Percentiles rank a stretch among this genome's conserved stretches.
phyloP scores from a whole-genome alignment of 2,797 vertebrate genomes.

The Gymnothorax reevesii region DNA sequence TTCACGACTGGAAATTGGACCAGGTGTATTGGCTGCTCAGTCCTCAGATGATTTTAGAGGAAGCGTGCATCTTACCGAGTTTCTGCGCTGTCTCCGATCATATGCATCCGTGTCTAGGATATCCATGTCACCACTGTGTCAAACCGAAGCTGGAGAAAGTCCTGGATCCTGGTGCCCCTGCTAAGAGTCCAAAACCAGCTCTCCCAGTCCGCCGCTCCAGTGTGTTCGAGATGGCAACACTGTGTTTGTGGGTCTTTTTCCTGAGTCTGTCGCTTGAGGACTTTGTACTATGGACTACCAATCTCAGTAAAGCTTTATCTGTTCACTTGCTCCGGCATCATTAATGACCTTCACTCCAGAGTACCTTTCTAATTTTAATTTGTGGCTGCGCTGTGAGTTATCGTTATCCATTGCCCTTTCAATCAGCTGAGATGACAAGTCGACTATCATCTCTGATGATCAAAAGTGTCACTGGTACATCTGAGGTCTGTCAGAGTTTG shows the following conservation, averaged over 20 bases:
- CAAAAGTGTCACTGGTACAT: neutral
- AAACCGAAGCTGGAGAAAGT: slow-evolving; percentile 21
- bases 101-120: slow-evolving; percentile 75
- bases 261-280: slow-evolving; percentile 36
- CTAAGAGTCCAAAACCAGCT: slow-evolving; percentile 12
- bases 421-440: slow-evolving; percentile 23
- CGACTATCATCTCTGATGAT: slow-evolving; percentile 51
- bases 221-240: neutral
- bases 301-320: slow-evolving; percentile 52
- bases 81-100: slow-evolving; percentile 69
- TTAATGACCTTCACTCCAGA: slow-evolving; percentile 51
- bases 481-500: neutral
- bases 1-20: neutral
- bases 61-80: slow-evolving; percentile 59
- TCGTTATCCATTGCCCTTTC: neutral
- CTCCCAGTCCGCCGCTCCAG: neutral
- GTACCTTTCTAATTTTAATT: slow-evolving; percentile 8
- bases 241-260: neutral
- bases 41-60: neutral
- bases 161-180: slow-evolving; percentile 12
- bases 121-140: slow-evolving; percentile 65
- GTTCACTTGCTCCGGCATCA: slow-evolving; percentile 67
- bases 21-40: neutral
- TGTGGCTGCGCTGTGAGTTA: slow-evolving; percentile 44
- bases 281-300: slow-evolving; percentile 67